Evolutionary conservation across 2,888 invertebrate genomes (phyloP).

Genomic region (Panopea generosa): DNA sequence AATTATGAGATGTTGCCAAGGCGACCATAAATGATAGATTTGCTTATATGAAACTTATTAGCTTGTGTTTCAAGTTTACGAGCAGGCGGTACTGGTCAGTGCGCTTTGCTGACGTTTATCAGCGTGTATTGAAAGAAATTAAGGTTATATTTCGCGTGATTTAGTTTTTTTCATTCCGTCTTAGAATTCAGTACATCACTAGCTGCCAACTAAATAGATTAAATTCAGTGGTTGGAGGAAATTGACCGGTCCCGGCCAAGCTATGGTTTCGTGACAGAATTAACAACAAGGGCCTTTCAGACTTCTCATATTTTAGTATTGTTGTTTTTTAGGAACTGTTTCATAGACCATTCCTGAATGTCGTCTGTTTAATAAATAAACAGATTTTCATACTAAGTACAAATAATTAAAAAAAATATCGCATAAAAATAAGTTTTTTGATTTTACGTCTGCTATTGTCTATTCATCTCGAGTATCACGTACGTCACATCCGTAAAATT

Average conservation of each 20-base stretch:
- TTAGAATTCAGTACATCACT: constrained; percentile 51
- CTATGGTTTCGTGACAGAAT: constrained; percentile 51
- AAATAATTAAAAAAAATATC: too few species aligned
- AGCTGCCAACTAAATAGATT: constrained; percentile 65
- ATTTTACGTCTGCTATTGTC: too few species aligned
- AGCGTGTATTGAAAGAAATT: constrained; percentile 55
- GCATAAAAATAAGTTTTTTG: too few species aligned
- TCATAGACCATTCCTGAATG: too few species aligned
- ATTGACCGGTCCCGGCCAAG: constrained; percentile 57
- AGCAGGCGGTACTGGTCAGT: constrained; percentile 38
- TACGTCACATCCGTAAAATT: too few species aligned
- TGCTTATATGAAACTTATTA: constrained; percentile 63
- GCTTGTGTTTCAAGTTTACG: constrained; percentile 64
- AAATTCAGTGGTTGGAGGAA: constrained; percentile 58
- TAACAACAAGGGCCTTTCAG: too few species aligned
- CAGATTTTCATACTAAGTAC: too few species aligned
- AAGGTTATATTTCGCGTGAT: constrained; percentile 57
- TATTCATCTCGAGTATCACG: too few species aligned
- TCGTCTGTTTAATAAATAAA: too few species aligned
- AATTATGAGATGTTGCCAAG: constrained; percentile 62
- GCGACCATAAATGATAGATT: constrained; percentile 63
- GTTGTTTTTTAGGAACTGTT: too few species aligned
- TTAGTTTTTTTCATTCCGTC: constrained; percentile 34
- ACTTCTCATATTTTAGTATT: too few species aligned
- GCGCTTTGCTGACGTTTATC: constrained; percentile 49